Percentiles rank a stretch among this genome's conserved stretches.
Evolutionary conservation across 2,888 invertebrate genomes (phyloP).

Genomic region (Lochmaea crataegi): DNA sequence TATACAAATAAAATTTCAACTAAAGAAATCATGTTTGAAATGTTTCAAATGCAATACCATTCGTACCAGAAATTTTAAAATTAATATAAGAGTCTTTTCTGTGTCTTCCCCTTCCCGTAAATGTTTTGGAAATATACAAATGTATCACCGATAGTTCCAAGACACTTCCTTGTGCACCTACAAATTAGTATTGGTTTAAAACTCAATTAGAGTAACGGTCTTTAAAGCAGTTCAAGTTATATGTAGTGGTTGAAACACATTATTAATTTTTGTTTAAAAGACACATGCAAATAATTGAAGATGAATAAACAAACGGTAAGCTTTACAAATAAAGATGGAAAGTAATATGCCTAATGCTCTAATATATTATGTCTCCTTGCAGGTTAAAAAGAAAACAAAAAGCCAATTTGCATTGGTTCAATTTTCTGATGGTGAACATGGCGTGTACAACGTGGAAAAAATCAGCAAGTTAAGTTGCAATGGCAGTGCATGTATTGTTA

Average conservation of each 20-base stretch:
- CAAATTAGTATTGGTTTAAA: background rate
- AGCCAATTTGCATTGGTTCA: no score
- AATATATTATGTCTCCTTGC: background rate
- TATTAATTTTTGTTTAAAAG: no score
- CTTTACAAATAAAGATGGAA: background rate
- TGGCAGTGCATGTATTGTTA: no score
- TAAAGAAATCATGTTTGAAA: background rate
- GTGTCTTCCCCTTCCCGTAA: background rate
- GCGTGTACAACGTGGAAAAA: no score
- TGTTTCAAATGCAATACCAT: background rate
- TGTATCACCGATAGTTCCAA: background rate
- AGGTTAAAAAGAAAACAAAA: no score
- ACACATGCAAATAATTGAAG: no score
- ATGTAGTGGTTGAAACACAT: background rate
- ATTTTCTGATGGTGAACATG: no score
- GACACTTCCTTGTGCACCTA: background rate
- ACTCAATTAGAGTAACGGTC: background rate
- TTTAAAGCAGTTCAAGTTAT: background rate
- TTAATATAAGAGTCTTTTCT: background rate
- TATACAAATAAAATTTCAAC: background rate
- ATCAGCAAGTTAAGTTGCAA: no score
- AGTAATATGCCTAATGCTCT: background rate
- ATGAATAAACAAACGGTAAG: no score
- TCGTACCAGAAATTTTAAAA: background rate
- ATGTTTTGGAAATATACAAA: conserved; percentile 1